Evolutionary conservation across 2,113 vertebrate species (phyloP), one percentile per base, ranked within the genome.

Genomic region (Bubalus kerabau): DNA sequence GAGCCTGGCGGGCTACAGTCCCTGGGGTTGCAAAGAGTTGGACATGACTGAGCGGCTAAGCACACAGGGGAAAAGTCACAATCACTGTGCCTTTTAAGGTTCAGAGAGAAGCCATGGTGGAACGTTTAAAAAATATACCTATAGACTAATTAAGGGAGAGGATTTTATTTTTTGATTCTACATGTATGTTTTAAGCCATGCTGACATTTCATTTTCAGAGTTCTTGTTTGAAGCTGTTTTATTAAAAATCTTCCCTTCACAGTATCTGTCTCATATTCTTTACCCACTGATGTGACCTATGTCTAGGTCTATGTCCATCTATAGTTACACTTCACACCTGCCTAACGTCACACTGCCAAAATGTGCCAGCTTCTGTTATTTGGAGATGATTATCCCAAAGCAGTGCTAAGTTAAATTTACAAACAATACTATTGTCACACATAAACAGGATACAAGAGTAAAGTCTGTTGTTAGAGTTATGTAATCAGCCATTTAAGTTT

Each of bases 381-480:
- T 83, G 26, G 67, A 92, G 92, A 26, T 87, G 0, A 1, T 67
- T 94, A 67, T 52, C 50, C 82, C 28, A 1, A 84, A 92, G 90
- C 28, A 60, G 24, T 93, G 4, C 71, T 90, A 94, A 96, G 28
- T 94, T 23, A 87, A 89, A 14, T 30, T 97, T 89, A 52, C 91
- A 96, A 91, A 48, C 7, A 84, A 52, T 92, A 96, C 95, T 84
- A 46, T 7, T 98, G 71, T 81, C 93, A 81, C 67, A 92, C 21
- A 30, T 36, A 95, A 98, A 71, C 23, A 48, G 71, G 56, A 60
- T 97, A 93, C n/a, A 59, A 48, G 88, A 92, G n/a, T 90, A 54
- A 96, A 92, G 67, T 21, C 28, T 59, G 93, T 24, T 86, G 15
- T 91, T 97, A 90, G 95, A 95, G 88, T 96, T 28, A 71, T 78